Evolutionary conservation across 2,113 vertebrate species (phyloP), one percentile per base, ranked within the genome.

Genomic region (Sturnira hondurensis): DNA sequence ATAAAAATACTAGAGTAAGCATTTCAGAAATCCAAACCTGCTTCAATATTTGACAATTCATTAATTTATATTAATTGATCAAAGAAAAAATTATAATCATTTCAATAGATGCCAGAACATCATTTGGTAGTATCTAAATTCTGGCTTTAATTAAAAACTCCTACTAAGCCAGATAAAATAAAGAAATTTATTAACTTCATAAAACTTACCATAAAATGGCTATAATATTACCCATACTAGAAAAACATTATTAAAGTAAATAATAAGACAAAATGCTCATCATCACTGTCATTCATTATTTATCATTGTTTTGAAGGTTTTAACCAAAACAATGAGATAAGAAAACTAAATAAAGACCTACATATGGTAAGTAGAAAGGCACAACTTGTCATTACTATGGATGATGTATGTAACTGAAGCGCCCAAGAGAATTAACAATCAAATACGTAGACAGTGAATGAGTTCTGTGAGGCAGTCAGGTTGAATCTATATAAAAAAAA

Each of bases 71-170:
- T 68, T 76, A 63, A 33, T 33, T 92, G 4, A 20, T 68, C 86
- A 95, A 87, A 41, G 9, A 71, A 91, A 94, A 89, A 95, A 56
- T 17, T 43, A 36, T 31, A 9, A 91, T 68, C 7, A 74, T 92
- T 41, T 87, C 41, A 86, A 58, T 33, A 93, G n/a, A 76, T 71
- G 4, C 9, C 80, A 80, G 81, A 89, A 86, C 47, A 19, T 87
- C 54, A 93, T 56, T 56, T 93, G 36, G 36, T 10, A 86, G 81
- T 82, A 95, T 67, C 88, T n/a, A 93, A 88, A 73, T 86, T 76
- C 73, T 91, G 20, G 81, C 20, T 36, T 68, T 94, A 14, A 67
- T 81, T 67, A 43, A 81, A 77, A 93, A 88, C 10, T 74, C n/a
- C 24, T 61, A 71, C 6, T 22, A 63, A 94, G 2, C 26, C n/a